Evolutionary conservation across 2,888 invertebrate species (phyloP).

Genomic region (Drosophila lutescens): DNA sequence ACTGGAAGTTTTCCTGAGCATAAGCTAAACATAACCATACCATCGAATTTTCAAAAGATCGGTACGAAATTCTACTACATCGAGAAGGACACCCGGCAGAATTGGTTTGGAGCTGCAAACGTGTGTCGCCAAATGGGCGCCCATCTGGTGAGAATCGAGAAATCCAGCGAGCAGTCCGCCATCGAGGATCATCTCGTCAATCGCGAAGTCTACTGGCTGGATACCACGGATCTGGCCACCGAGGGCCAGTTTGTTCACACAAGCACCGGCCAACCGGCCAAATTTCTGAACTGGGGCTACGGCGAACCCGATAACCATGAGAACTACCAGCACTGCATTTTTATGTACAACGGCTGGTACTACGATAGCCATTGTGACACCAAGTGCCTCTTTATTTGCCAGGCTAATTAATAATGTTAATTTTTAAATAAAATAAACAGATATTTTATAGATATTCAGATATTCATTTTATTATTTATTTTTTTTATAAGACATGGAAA

Average conservation of each 20-base stretch:
- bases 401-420: background rate
- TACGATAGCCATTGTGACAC: constrained; percentile 6
- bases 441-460: background rate
- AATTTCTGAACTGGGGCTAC: background rate
- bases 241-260: background rate
- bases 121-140: background rate
- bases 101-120: background rate
- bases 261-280: background rate
- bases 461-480: background rate
- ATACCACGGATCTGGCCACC: background rate
- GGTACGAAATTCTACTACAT: background rate
- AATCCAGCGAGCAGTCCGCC: background rate
- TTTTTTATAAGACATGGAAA: background rate
- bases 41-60: background rate
- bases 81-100: background rate
- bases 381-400: background rate
- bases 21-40: background rate
- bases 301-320: constrained; percentile 4
- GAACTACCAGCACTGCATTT: background rate
- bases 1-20: background rate
- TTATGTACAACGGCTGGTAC: background rate
- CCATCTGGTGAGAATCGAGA: background rate
- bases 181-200: background rate
- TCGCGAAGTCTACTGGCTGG: constrained; percentile 1
- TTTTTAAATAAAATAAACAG: background rate